Evolutionary conservation across 2,888 invertebrate species (phyloP).

Genomic region (Scaptomyza polygonia): DNA sequence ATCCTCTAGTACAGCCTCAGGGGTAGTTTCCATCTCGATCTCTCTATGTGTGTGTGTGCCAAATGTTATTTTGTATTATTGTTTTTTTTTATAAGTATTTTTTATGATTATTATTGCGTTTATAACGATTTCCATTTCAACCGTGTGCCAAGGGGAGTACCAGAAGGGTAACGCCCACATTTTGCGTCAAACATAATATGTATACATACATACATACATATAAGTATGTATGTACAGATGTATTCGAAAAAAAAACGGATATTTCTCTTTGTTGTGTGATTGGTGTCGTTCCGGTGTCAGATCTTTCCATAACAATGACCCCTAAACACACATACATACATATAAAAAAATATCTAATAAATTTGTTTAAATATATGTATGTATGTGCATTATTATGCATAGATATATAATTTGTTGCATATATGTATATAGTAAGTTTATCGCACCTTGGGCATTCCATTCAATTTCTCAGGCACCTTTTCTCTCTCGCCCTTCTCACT

Average conservation of each 20-base stretch:
- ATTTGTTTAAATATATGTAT: not conserved
- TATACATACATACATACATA: not conserved
- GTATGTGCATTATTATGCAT: conserved; percentile 10
- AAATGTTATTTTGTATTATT: conserved; percentile 43
- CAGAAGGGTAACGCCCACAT: conserved; percentile 55
- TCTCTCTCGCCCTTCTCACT: not conserved
- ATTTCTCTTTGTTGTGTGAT: conserved; percentile 35
- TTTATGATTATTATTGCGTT: conserved; percentile 72
- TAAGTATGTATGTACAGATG: not conserved
- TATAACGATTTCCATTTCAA: conserved; percentile 68
- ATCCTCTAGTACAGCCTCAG: conserved; percentile 10
- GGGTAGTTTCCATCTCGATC: conserved; percentile 39
- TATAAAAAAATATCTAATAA: conserved; percentile 5
- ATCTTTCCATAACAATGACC: conserved; percentile 64
- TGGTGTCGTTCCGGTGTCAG: conserved; percentile 67
- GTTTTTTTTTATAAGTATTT: conserved; percentile 47
- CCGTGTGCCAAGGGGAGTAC: conserved; percentile 67
- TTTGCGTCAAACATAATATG: conserved; percentile 29
- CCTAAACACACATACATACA: not conserved
- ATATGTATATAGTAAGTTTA: conserved; percentile 22
- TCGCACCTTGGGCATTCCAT: conserved; percentile 44
- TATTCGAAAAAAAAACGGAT: not conserved
- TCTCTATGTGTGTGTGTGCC: conserved; percentile 4
- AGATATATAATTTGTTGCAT: conserved; percentile 5
- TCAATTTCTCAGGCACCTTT: conserved; percentile 19